Base-by-base conservation (phyloP, 2,888 invertebrate genomes). In the Anaspis maculata region DNA sequence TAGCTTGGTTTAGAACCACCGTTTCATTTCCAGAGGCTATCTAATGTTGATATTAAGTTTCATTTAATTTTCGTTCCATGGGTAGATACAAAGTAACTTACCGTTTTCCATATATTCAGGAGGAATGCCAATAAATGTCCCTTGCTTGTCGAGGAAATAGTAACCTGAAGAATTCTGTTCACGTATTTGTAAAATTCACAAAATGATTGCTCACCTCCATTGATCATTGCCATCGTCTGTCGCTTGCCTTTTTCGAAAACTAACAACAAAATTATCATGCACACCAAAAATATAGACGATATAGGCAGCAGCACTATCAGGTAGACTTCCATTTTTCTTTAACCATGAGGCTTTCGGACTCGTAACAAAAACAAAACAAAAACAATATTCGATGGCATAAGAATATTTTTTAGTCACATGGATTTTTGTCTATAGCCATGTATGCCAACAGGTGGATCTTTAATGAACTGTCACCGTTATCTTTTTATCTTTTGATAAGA, bases 251-350 rank as follows among this genome's bases (percentile, higher is more conserved):
- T 32, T 27, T 39, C 30, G 19, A 27, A 36, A 6, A 39, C 13
- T 14, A 39, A 19, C 21, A 39, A 30, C 13, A 39, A 16, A 12
- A 39, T 19, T 12, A 35, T 30, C 39, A 39, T 39, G 15, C 35
- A 36, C 26, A 35, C 25, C 10, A 39, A 15, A 19, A 39, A 39
- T 23, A 39, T 19, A 3, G 39, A 35, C n/a, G 39, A 25, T 6
- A 39, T 39, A 15, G 39, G 35, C 16, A 39, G 23, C n/a, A 39
- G 15, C 13, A 39, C 36, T 10, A 36, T 39, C 9, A 39, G 14
- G 23, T 36, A 39, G 6, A 32, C 13, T 15, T 39, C 39, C 39
- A 39, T 39, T 23, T n/a, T n/a, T n/a, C n/a, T n/a, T n/a, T n/a
- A n/a, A n/a, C n/a, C n/a, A n/a, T n/a, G n/a, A n/a, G n/a, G n/a